A percentile compares a stretch with the other conserved stretches of the same genome.
Evolutionary conservation across 2,797 vertebrate species (phyloP).

Genomic region (Hippopotamyrus pictus): DNA sequence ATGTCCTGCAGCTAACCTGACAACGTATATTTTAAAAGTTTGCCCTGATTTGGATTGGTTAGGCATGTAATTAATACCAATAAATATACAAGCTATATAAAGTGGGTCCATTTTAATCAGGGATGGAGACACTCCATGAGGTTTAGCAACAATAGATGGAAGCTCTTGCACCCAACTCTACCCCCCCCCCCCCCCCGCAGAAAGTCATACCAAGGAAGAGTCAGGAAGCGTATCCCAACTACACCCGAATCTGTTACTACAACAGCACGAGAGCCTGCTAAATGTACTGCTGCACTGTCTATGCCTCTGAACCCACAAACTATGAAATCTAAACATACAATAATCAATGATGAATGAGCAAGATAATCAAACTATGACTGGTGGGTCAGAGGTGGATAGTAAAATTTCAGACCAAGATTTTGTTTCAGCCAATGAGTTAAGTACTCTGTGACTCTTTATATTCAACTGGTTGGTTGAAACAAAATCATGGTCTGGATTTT

Average conservation of each 20-base stretch:
- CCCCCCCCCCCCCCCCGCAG: constrained; percentile 23
- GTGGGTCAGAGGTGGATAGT: not conserved
- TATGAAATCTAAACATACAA: not conserved
- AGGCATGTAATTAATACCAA: not conserved
- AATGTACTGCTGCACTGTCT: not conserved
- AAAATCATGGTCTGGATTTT: not conserved
- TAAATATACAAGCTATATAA: not conserved
- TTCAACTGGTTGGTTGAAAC: not conserved
- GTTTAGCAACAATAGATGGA: constrained; percentile 36
- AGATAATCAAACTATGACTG: not conserved
- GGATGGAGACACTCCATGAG: constrained; percentile 17
- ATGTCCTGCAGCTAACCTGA: constrained; percentile 16
- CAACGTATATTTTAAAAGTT: not conserved
- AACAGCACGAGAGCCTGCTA: not conserved
- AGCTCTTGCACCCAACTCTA: constrained; percentile 15
- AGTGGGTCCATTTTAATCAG: not conserved
- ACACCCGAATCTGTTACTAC: not conserved
- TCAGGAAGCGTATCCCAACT: not conserved
- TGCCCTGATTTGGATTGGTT: not conserved
- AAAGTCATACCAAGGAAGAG: not conserved
- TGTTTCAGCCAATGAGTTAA: not conserved
- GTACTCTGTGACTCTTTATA: not conserved
- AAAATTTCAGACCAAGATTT: not conserved
- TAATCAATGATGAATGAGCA: not conserved
- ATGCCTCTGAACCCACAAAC: not conserved